These are phyloP conservation scores for Apogon hyalosoma DNA, from an alignment of 2,797 vertebrate genomes.

Conservation along the genomic window DNA sequence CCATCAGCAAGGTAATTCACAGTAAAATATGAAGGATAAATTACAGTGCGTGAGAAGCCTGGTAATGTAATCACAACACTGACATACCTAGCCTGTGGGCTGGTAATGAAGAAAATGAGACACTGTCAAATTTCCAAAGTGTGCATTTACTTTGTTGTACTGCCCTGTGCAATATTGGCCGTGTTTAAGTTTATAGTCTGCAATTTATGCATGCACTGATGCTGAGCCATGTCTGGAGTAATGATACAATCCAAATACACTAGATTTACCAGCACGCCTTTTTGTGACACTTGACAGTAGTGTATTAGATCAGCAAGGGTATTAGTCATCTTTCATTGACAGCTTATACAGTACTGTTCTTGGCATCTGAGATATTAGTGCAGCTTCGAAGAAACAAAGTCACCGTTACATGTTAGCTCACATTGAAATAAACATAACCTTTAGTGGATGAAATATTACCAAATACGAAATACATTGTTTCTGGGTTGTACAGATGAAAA, in stretches of 20 bases:
- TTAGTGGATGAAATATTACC: neutral
- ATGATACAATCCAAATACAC: conserved; percentile 1
- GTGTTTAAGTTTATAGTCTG: neutral
- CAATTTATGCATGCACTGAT: neutral
- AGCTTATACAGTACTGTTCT: conserved; percentile 37
- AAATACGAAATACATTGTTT: neutral
- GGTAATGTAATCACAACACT: conserved; percentile 50
- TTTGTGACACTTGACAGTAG: conserved; percentile 1
- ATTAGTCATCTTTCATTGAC: conserved; percentile 61
- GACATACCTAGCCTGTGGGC: conserved; percentile 31
- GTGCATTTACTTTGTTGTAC: conserved; percentile 42
- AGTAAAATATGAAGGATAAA: conserved; percentile 73
- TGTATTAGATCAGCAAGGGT: conserved; percentile 35
- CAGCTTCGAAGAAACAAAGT: conserved; percentile 34
- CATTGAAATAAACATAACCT: neutral
- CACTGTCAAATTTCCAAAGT: conserved; percentile 21
- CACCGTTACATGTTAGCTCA: conserved; percentile 29
- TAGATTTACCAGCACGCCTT: neutral
- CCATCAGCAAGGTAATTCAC: conserved; percentile 69
- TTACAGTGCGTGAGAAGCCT: conserved; percentile 66
- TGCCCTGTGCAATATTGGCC: neutral
- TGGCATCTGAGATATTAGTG: conserved; percentile 40
- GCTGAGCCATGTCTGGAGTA: neutral
- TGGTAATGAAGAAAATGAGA: conserved; percentile 54
- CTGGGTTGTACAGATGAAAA: neutral